Evolutionary conservation across 37 sponge, comb jelly and placozoan species (phyloP), one percentile per base, ranked within the genome.

Genomic region (Chondrosia reniformis): DNA sequence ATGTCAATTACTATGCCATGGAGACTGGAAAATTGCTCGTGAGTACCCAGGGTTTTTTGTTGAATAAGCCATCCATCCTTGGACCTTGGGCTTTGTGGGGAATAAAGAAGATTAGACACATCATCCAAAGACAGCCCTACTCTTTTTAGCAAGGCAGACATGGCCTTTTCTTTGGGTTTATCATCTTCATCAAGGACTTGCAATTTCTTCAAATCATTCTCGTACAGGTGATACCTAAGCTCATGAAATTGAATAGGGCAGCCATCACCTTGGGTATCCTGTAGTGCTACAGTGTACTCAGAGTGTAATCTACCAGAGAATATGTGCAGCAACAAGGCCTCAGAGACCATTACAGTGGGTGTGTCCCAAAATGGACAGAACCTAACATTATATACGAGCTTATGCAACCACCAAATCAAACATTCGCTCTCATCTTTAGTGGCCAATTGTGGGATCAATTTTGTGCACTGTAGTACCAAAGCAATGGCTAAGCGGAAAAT

Each of bases 221-320:
- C 91, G 76, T 90, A 90, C 13, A 90, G 63, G 55, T 90, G 91
- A 49, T 90, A 90, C 32, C 64, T 42, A 24, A 90, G 38, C 34
- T 90, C 91, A 40, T 66, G 17, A 22, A 55, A 15, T 37, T 19
- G 63, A 1, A 89, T 22, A 0, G 85, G 85, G 4, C 46, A 3
- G 2, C 59, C 0, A 0, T 69, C 24, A 12, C 1, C 19, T 0
- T 56, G 6, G 1, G 64, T 36, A 3, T 69, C 25, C 45, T 78
- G 67, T 12, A 90, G 67, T 0, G 4, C 65, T 1, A 83, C 39
- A n/a, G 82, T 25, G 55, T 69, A 90, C 27, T 85, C 34, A 1
- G 10, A 37, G 55, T 90, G 86, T 7, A 86, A 39, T 34, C 58
- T 3, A 13, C 75, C 55, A 24, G 83, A 55, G 2, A 75, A 1